These are phyloP conservation scores for Axis porcinus DNA, from an alignment of 2,113 vertebrate genomes.

Conservation along the genomic window DNA sequence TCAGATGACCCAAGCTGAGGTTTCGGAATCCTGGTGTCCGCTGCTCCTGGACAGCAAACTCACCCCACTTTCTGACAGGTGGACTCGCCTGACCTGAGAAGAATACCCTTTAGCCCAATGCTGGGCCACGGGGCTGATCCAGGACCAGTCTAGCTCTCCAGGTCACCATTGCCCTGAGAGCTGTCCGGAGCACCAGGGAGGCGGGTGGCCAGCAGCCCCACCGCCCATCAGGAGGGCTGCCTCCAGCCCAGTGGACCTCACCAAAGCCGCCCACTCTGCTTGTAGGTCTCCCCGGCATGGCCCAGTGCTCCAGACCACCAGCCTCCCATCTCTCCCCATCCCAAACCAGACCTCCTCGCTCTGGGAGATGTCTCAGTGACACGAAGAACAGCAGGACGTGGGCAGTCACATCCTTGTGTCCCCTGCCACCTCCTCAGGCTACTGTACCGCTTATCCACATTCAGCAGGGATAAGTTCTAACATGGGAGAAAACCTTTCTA, in stretches of 20 bases:
- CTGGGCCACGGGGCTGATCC: background rate
- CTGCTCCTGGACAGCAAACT: background rate
- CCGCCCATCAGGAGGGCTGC: background rate
- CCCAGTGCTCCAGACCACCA: background rate
- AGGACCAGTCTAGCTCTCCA: background rate
- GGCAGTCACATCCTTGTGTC: fast-evolving
- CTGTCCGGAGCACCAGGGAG: background rate
- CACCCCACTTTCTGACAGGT: background rate
- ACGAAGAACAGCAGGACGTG: background rate
- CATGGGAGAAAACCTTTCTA: background rate
- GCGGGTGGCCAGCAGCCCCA: background rate
- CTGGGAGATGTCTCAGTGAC: background rate
- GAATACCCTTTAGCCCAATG: background rate
- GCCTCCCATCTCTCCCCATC: background rate
- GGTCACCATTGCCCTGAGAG: background rate
- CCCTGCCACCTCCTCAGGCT: background rate
- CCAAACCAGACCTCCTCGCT: background rate
- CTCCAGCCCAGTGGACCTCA: background rate
- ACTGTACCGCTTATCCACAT: background rate
- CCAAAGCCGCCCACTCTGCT: background rate
- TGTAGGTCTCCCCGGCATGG: background rate
- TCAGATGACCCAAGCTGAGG: background rate
- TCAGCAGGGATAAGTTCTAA: background rate
- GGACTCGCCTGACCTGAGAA: background rate
- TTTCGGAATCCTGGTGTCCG: background rate